These are phyloP conservation scores for Neostethus bicornis DNA, from an alignment of 2,797 vertebrate genomes.

Conservation along the genomic window DNA sequence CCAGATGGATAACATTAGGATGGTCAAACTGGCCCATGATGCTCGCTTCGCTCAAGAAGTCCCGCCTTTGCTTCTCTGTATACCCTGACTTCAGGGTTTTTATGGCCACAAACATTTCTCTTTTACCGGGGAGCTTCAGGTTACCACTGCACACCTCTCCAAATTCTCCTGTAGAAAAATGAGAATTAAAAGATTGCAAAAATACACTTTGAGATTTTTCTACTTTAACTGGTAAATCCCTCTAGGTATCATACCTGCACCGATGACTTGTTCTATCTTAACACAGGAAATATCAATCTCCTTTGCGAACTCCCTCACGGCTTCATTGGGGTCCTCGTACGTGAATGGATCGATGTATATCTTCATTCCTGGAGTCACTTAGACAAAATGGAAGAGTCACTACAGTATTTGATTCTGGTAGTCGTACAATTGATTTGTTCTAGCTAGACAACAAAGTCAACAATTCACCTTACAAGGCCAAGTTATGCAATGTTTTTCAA, in stretches of 20 bases:
- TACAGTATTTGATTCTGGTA: conserved; percentile 66
- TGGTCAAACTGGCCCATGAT: conserved; percentile 99
- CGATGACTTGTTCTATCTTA: conserved; percentile 99
- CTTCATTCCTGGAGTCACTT: conserved; percentile 99
- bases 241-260: conserved; percentile 88
- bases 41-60: conserved; percentile 97
- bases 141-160: conserved; percentile 98
- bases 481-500: conserved; percentile 24
- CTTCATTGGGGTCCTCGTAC: conserved; percentile 98
- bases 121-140: conserved; percentile 95
- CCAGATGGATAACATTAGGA: conserved; percentile 96
- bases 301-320: conserved; percentile 97
- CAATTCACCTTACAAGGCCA: conserved; percentile 36
- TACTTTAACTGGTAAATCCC: no score
- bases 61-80: conserved; percentile 95
- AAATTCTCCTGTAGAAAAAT: conserved; percentile 87
- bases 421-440: conserved; percentile 15
- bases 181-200: no score
- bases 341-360: conserved; percentile 99
- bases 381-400: conserved; percentile 64
- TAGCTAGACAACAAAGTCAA: conserved; percentile 25
- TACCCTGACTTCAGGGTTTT: conserved; percentile 97
- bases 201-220: no score
- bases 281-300: conserved; percentile 99
- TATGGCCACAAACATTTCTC: conserved; percentile 98